Evolutionary conservation across 30 jellyfish, hydroid and myxozoan species (phyloP), one percentile per base, ranked within the genome.

Genomic region (Mastigias papua): DNA sequence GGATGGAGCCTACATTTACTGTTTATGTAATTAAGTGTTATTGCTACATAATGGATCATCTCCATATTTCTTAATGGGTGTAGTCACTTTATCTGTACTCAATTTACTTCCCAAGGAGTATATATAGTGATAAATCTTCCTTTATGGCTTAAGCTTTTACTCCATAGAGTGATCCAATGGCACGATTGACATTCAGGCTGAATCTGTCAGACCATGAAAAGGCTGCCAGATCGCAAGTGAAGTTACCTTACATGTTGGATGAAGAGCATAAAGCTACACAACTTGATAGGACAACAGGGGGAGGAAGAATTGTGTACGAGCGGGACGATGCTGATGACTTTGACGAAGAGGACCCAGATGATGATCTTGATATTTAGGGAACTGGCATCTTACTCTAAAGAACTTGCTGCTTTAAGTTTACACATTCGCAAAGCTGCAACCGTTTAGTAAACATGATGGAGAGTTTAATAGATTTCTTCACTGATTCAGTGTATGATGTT

Each of bases 261-360:
- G 65, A 80, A 37, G 92, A 78, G 16, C 89, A 75, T 58, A 88
- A 94, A 75, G 92, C 93, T 2, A 87, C 92, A 0, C 94, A 76
- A 34, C 87, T 94, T 26, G 84, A 81, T 48, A 34, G 87, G 35
- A 28, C 89, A 22, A 19, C 60, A 8, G 96, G 90, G 0, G 83
- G 80, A 37, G 96, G 97, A 2, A 67, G 78, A 48, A 95, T 94
- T n/a, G 25, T 86, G 65, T 94, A 94, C 64, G 86, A 81, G 34
- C 99, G 97, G 0, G 99, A 94, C 48, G 99, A 94, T 17, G 95
- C 84, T 11, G 99, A 94, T 70, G 99, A 94, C 80, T 94, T 86
- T 62, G 99, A 94, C 73, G 99, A 94, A 34, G 99, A 94, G 37
- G 99, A 94, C 46, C 99, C 99, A 13, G 99, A 94, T 85, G 99